Evolutionary conservation across 1,140 invertebrate genomes (phyloP).

Genomic region (Magallana gigas): DNA sequence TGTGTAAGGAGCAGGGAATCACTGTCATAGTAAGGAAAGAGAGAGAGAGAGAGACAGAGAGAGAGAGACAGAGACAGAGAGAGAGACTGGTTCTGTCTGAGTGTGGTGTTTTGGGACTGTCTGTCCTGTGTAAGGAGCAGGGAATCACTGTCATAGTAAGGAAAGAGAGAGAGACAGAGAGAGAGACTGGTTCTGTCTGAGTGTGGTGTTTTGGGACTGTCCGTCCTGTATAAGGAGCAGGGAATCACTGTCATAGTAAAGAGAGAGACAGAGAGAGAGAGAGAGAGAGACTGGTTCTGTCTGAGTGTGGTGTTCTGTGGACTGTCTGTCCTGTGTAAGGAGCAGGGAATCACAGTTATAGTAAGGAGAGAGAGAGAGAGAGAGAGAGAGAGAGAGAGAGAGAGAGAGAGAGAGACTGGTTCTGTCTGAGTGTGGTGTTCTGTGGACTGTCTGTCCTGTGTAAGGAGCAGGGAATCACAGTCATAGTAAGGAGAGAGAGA

Average conservation of each 20-base stretch:
- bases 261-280: background rate
- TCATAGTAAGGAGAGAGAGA: constrained; percentile 88
- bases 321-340: constrained; percentile 91
- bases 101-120: constrained; percentile 75
- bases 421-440: constrained; percentile 64
- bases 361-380: too few relatives aligned
- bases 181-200: constrained; percentile 56
- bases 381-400: too few relatives aligned
- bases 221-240: constrained; percentile 95
- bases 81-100: constrained; percentile 55
- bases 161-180: constrained; percentile 83
- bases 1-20: constrained; percentile 96
- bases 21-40: constrained; percentile 89
- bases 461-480: constrained; percentile 96
- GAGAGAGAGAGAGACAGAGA: constrained; percentile 76
- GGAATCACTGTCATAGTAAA: constrained; percentile 90
- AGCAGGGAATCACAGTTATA: constrained; percentile 92
- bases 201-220: constrained; percentile 75
- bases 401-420: too few relatives aligned
- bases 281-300: constrained; percentile 47
- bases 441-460: constrained; percentile 86
- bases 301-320: constrained; percentile 66
- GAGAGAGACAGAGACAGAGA: background rate
- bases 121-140: constrained; percentile 95
- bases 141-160: constrained; percentile 91